Base-by-base conservation (phyloP, 2,888 invertebrate genomes). In the Lordiphosa fenestrarum region DNA sequence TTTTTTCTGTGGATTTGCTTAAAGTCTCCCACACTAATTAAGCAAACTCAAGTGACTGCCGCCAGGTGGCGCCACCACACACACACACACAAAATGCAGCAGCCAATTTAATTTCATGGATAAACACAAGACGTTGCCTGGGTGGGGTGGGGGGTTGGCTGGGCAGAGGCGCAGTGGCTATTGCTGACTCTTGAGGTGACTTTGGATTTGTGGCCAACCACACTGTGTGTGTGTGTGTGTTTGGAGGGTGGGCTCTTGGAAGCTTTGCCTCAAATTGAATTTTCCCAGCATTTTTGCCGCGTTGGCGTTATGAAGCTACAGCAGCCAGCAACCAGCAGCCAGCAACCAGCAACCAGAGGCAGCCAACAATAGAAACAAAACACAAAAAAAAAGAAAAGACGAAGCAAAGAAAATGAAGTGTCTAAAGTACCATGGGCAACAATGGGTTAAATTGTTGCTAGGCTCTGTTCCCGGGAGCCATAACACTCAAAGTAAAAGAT, bases 81-180 rank as follows among this genome's bases (percentile, higher is more conserved):
- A 15, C 15, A 15, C 19, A 19, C 19, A 19, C 50, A 50, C 50
- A 53, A 39, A 73, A 64, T 65, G 72, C 71, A 69, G 76, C 71
- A 30, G 15, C 33, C 83, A 83, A 80, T 83, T 77, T 72, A 77
- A 83, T 77, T 80, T 62, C 81, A 64, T 64, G 83, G 80, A 72
- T 77, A 83, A 77, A 83, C 83, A 77, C 67, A 73, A 73, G 48
- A 40, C 21, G 53, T 19, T 37, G 9, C 15, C 7, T 19, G n/a
- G 30, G 21, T 6, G 9, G 10, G 37, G 30, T 5, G 21, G 13
- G 15, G 15, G 2, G 15, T 2, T 1, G 15, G 15, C 2, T 15
- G 15, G 15, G 15, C 15, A 15, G 15, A 15, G 15, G 15, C 15
- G 0, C 5, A 4, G 10, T 0, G 15, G 10, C n/a, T 9, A 4